Evolutionary conservation across 2,797 vertebrate genomes (phyloP).

Genomic region (Pangasius krempfi): DNA sequence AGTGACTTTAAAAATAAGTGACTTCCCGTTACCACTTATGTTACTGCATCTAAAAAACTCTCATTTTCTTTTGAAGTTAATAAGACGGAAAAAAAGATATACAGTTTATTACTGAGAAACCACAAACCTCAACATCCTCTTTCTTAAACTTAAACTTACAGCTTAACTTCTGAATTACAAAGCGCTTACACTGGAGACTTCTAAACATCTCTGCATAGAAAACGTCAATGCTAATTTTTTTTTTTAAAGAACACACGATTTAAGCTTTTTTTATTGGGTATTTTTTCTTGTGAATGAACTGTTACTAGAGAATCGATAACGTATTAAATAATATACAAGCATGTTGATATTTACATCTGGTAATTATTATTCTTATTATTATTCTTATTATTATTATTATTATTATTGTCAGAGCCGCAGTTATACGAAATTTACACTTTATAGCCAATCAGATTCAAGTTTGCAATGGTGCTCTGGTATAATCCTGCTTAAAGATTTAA

Average conservation of each 20-base stretch:
- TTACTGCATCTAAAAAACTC: not conserved
- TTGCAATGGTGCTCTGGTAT: not conserved
- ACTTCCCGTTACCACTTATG: not conserved
- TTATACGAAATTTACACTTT: not conserved
- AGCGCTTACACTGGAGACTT: not conserved
- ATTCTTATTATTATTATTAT: not conserved
- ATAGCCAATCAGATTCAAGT: not conserved
- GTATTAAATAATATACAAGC: not conserved
- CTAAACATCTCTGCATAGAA: not conserved
- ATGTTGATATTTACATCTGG: not conserved
- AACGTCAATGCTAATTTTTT: no score
- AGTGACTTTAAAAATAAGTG: not conserved
- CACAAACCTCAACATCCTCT: not conserved
- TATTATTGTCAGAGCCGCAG: not conserved
- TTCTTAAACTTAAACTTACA: no score
- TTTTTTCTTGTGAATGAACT: not conserved
- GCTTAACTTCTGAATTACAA: not conserved
- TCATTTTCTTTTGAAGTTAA: not conserved
- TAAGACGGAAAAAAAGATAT: no score
- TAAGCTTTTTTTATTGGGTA: not conserved
- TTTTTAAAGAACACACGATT: not conserved
- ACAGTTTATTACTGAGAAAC: not conserved
- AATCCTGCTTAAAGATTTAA: not conserved
- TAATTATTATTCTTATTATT: no score
- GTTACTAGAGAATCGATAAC: not conserved